A percentile compares a stretch with the other conserved stretches of the same genome.
Evolutionary conservation across 2,113 vertebrate species (phyloP).

Genomic region (Danionella cerebrum): DNA sequence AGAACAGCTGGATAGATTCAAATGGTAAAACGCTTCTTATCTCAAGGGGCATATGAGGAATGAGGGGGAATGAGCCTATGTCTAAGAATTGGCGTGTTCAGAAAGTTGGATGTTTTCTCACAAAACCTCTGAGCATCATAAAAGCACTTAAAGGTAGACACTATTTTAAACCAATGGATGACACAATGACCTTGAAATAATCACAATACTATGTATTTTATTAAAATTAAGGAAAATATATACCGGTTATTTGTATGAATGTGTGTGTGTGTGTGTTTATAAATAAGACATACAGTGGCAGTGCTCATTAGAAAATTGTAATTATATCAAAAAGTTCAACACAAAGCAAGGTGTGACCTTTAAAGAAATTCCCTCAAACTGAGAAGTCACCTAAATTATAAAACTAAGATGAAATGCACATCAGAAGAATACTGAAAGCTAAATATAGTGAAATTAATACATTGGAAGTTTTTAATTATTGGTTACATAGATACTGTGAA

Average conservation of each 20-base stretch:
- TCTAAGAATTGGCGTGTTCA: no score
- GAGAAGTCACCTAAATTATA: constrained; percentile 67
- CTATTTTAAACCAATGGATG: no score
- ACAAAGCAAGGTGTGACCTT: constrained; percentile 31
- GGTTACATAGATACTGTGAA: constrained; percentile 18
- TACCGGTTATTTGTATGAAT: no score
- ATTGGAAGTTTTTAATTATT: neutral
- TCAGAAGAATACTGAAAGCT: no score
- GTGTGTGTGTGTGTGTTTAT: no score
- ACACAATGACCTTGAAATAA: neutral
- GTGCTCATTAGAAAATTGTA: constrained; percentile 49
- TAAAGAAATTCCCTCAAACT: constrained; percentile 31
- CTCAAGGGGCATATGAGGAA: no score
- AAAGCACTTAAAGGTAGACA: neutral
- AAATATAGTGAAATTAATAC: no score
- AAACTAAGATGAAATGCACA: constrained; percentile 53
- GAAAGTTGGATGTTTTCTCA: no score
- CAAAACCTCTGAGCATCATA: neutral
- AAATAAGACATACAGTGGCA: constrained; percentile 63
- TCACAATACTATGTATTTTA: constrained; percentile 39
- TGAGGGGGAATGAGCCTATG: no score
- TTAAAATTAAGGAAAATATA: constrained; percentile 45
- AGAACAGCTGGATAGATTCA: no score
- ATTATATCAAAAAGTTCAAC: constrained; percentile 31
- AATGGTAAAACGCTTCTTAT: no score